phyloP scores from a whole-genome alignment of 2,113 vertebrate species.

The Nestor notabilis region DNA sequence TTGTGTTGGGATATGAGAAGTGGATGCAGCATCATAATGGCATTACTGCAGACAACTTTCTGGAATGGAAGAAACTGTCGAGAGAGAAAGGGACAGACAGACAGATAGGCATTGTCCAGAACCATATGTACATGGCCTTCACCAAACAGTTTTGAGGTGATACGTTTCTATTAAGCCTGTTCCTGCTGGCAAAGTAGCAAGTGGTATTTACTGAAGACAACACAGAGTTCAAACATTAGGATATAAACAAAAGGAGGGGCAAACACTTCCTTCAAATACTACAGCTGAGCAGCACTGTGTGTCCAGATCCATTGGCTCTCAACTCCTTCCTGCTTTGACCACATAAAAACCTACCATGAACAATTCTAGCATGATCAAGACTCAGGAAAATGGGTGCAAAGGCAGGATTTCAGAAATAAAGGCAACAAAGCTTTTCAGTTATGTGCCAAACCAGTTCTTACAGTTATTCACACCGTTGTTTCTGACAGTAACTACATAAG shows the following conservation, averaged over 20 bases:
- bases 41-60: slow-evolving; percentile 19
- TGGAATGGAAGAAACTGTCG: slow-evolving; percentile 37
- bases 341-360: neutral
- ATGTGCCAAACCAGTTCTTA: neutral
- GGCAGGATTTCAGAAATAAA: slow-evolving; percentile 5
- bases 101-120: slow-evolving; percentile 17
- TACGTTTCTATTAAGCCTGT: neutral
- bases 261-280: neutral
- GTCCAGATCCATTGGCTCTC: neutral
- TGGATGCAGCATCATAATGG: slow-evolving; percentile 40
- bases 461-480: neutral
- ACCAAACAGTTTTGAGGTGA: neutral
- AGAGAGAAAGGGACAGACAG: slow-evolving; percentile 34
- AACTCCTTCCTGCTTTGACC: neutral
- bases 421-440: neutral
- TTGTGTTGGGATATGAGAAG: neutral
- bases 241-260: neutral
- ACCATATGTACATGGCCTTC: slow-evolving; percentile 36
- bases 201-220: neutral
- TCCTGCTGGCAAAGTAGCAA: slow-evolving; percentile 5
- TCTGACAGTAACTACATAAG: neutral
- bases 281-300: neutral
- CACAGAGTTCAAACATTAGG: neutral
- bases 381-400: neutral
- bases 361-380: neutral